Evolutionary conservation across 2,113 vertebrate species (phyloP), one percentile per base, ranked within the genome.

Genomic region (Ia io): DNA sequence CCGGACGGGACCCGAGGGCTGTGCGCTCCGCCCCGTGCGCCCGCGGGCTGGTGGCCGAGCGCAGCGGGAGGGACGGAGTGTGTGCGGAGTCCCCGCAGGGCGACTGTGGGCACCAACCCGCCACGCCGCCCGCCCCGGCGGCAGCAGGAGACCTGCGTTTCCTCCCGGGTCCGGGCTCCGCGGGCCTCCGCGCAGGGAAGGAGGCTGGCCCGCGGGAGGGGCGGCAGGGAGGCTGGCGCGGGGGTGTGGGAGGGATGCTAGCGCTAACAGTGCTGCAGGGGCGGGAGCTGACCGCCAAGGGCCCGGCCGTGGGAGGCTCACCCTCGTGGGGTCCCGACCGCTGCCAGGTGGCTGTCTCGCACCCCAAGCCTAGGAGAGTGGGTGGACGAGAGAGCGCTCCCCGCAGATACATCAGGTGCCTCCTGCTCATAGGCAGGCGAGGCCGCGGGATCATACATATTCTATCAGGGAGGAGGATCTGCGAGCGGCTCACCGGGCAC

Each of bases 281-380:
- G 49, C 9, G 9, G 88, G 32, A 25, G 70, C 88, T 63, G 37
- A 44, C 40, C 69, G 47, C 79, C 2, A 9, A 12, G 78, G 53
- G 61, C 35, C 32, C 9, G 10, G 65, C 79, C 6, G n/a, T 47
- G 16, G 35, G 53, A 70, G 32, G 42, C 84, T 86, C 94, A 42
- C 93, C 78, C 23, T n/a, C 59, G 40, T 56, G 84, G 59, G 63
- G 77, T 84, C 59, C 67, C 9, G 23, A 56, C 98, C 98, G 98
- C 98, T 97, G 98, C 98, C 98, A 98, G 93, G 96, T 16, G 90
- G 22, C 76, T 88, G 67, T 42, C 90, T 85, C 10, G 71, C 40
- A 87, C 74, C 74, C 88, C 1, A 20, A n/a, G 35, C 73, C 59
- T 6, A 11, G n/a, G 69, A 40, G 56, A 53, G 83, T 49, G 70